Conservation (phyloP, 2,888 invertebrate species). For the Trisateles emortualis region DNA sequence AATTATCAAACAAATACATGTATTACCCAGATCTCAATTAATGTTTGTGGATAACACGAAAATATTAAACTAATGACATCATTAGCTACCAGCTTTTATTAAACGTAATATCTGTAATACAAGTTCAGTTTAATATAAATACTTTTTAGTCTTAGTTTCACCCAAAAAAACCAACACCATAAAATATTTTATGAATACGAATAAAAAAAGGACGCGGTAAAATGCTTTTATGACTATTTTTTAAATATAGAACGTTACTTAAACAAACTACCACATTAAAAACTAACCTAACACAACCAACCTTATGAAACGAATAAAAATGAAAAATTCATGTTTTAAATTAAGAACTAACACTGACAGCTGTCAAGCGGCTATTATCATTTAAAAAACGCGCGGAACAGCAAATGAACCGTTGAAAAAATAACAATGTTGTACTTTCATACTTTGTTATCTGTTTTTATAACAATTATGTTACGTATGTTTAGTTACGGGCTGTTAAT, state of each 20-base stretch:
- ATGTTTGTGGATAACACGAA: too few relatives aligned
- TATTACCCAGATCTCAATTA: too few relatives aligned
- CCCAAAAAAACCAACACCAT: neutral
- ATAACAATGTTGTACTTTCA: conserved; percentile 72
- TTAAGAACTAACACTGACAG: conserved; percentile 82
- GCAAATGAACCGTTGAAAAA: conserved; percentile 81
- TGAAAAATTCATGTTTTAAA: conserved; percentile 75
- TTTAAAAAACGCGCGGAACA: conserved; percentile 64
- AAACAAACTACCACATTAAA: conserved; percentile 24
- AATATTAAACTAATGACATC: too few relatives aligned
- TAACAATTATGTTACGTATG: conserved; percentile 65
- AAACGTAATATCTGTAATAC: too few relatives aligned
- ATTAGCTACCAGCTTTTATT: too few relatives aligned
- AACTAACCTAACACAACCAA: conserved; percentile 57
- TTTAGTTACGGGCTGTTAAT: conserved; percentile 77
- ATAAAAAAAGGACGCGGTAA: conserved; percentile 10
- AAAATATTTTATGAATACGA: conserved; percentile 14
- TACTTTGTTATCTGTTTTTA: conserved; percentile 61
- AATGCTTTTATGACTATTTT: conserved; percentile 11
- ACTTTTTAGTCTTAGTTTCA: conserved; percentile 7
- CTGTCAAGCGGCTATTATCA: conserved; percentile 76
- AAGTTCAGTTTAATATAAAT: too few relatives aligned
- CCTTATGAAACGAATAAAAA: conserved; percentile 72
- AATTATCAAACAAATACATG: too few relatives aligned
- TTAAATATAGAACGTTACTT: conserved; percentile 23